Conservation (phyloP, 1,140 invertebrate genomes). For the Campodea augens region DNA sequence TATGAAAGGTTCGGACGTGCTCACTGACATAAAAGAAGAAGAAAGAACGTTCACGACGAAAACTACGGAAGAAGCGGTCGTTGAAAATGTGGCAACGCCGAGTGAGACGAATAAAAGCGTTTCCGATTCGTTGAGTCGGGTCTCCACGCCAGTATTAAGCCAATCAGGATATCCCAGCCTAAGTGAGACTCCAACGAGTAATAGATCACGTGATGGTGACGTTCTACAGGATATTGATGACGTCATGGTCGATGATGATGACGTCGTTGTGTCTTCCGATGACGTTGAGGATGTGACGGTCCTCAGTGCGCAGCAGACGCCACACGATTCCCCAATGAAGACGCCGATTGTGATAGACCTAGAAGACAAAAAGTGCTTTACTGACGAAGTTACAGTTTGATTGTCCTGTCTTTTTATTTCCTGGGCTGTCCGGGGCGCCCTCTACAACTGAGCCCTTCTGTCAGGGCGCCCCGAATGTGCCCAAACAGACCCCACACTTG, state of each 20-base stretch:
- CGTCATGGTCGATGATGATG: neutral
- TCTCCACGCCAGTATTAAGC: no score
- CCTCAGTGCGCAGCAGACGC: constrained; percentile 3
- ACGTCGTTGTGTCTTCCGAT: neutral
- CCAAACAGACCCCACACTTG: no score
- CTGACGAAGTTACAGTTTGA: constrained; percentile 59
- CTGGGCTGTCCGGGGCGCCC: no score
- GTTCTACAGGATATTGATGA: neutral
- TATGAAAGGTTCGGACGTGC: no score
- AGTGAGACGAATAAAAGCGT: neutral
- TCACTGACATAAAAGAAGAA: no score
- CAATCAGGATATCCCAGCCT: no score
- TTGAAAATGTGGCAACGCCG: no score
- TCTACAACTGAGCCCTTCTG: no score
- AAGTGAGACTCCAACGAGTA: neutral
- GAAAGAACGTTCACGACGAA: no score
- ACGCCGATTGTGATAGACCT: constrained; percentile 55
- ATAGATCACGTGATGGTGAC: neutral
- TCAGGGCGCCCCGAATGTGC: no score
- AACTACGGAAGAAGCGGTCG: no score
- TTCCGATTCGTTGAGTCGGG: neutral
- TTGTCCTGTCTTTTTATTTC: no score
- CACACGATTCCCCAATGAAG: constrained; percentile 41
- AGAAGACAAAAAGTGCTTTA: constrained; percentile 56
- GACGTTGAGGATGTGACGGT: neutral